Percentiles rank a stretch among this genome's conserved stretches.
These are phyloP conservation scores for Lagenorhynchus albirostris DNA, from an alignment of 2,113 vertebrate genomes.

Conservation along the genomic window DNA sequence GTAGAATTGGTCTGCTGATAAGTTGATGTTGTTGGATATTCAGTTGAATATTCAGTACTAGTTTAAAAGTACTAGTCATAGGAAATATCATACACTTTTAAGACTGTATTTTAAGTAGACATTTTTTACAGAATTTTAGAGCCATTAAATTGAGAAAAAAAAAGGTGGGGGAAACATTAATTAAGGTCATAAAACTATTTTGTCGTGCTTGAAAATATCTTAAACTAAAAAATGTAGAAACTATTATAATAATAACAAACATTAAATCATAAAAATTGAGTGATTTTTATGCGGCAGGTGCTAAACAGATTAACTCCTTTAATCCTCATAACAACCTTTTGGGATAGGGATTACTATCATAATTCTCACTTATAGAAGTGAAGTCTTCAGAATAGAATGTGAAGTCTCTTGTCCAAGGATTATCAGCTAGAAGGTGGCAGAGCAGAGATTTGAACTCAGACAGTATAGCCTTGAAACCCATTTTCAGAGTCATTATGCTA, in stretches of 20 bases:
- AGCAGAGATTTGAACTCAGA: neutral
- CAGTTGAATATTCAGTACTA: neutral
- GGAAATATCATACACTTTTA: neutral
- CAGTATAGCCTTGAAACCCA: neutral
- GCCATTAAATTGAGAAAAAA: neutral
- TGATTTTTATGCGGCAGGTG: neutral
- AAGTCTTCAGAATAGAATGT: neutral
- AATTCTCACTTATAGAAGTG: neutral
- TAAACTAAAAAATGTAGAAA: neutral
- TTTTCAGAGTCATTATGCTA: neutral
- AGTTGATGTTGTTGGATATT: neutral
- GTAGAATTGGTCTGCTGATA: neutral
- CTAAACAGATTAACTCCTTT: neutral
- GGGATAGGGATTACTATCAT: neutral
- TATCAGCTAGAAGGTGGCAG: neutral
- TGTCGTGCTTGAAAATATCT: neutral
- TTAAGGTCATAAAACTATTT: neutral
- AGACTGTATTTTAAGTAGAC: slow-evolving; percentile 4
- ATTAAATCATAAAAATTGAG: neutral
- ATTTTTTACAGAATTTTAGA: neutral
- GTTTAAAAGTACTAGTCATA: slow-evolving; percentile 6
- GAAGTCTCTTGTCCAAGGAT: neutral
- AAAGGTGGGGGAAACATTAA: neutral
- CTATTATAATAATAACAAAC: neutral
- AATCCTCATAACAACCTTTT: neutral